Evolutionary conservation across 2,797 vertebrate genomes (phyloP).

Genomic region (Choloepus didactylus): DNA sequence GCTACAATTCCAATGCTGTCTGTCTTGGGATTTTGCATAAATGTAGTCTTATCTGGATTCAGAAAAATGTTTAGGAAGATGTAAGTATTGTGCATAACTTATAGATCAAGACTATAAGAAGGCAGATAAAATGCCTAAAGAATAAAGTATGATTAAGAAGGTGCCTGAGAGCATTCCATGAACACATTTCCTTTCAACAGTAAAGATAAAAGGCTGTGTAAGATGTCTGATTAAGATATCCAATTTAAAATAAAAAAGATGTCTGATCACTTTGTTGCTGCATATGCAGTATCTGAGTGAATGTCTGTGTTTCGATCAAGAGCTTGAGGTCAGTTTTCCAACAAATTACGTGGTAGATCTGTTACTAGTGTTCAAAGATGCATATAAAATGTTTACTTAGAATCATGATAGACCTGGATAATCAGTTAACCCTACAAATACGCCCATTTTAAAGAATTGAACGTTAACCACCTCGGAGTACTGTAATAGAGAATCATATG

Average conservation of each 20-base stretch:
- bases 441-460: slow-evolving; percentile 38
- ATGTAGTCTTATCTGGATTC: slow-evolving; percentile 2
- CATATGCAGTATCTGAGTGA: slow-evolving; percentile 50
- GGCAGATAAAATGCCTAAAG: slow-evolving; percentile 62
- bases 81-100: not conserved
- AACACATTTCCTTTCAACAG: slow-evolving; percentile 72
- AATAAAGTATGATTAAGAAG: slow-evolving; percentile 74
- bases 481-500: not conserved
- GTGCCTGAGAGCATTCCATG: slow-evolving; percentile 64
- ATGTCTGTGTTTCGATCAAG: slow-evolving; percentile 69
- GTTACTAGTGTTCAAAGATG: slow-evolving; percentile 45
- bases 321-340: slow-evolving; percentile 74
- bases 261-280: slow-evolving; percentile 78
- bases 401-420: slow-evolving; percentile 55
- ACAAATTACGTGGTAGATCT: slow-evolving; percentile 9
- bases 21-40: slow-evolving; percentile 44
- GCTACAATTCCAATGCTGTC: not conserved
- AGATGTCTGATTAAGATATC: slow-evolving; percentile 80
- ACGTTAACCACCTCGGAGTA: not conserved
- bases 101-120: slow-evolving; percentile 27
- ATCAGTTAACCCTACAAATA: slow-evolving; percentile 34
- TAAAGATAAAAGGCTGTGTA: slow-evolving; percentile 84
- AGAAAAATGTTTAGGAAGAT: slow-evolving; percentile 59
- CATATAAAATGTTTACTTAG: slow-evolving; percentile 27
- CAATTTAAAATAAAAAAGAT: slow-evolving; percentile 78